phyloP scores from a whole-genome alignment of 30 jellyfish, hydroid and myxozoan species.

The Thelohanellus kitauei region DNA sequence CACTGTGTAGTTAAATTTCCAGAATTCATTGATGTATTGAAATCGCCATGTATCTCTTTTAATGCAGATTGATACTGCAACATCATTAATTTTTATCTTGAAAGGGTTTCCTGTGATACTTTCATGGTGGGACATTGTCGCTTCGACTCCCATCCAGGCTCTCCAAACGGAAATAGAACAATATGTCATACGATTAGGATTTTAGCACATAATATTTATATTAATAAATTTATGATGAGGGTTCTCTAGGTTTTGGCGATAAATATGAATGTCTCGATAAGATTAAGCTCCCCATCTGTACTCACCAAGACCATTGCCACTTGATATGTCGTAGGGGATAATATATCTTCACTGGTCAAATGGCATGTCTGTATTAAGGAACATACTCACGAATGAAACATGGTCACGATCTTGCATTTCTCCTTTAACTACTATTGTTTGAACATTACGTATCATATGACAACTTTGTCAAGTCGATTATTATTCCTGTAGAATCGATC shows the following conservation, averaged over 20 bases:
- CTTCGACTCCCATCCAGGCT: slow-evolving; percentile 14
- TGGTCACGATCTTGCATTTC: too few relatives aligned
- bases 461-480: too few relatives aligned
- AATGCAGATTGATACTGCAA: slow-evolving; percentile 11
- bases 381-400: too few relatives aligned
- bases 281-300: slow-evolving; percentile 22
- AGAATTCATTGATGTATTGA: slow-evolving; percentile 2
- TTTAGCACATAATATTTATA: background rate
- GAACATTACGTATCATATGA: too few relatives aligned
- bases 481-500: too few relatives aligned
- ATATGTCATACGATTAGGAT: slow-evolving; percentile 10
- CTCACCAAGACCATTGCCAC: slow-evolving; percentile 25
- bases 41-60: slow-evolving; percentile 3
- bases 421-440: too few relatives aligned
- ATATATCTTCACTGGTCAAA: slow-evolving; percentile 13
- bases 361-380: too few relatives aligned
- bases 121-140: slow-evolving; percentile 2
- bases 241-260: slow-evolving; percentile 4
- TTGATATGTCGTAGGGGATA: slow-evolving; percentile 9
- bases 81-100: slow-evolving; percentile 5
- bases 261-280: slow-evolving; percentile 15
- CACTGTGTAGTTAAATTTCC: slow-evolving; percentile 12
- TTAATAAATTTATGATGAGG: slow-evolving; percentile 2
- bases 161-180: slow-evolving; percentile 9
- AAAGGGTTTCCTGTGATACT: background rate